Base-by-base conservation (phyloP, 35 echinoderm and acorn worm species). In the Ptychodera flava region DNA sequence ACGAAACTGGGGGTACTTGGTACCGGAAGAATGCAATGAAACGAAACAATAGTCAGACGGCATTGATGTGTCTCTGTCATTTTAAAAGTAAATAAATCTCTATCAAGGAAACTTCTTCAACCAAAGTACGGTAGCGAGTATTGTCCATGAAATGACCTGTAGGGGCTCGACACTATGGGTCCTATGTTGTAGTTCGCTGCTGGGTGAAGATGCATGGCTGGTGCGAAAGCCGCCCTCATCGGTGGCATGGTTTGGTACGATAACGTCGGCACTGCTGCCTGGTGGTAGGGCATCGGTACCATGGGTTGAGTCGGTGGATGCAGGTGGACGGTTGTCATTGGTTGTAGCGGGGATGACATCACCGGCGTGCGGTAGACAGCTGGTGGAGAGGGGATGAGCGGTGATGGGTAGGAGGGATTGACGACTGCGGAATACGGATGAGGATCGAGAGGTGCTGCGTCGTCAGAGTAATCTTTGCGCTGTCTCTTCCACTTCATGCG, bases 401-500 rank as follows among this genome's bases (percentile, higher is more conserved):
- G 45, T 12, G 45, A 64, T 64, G 45, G 6, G 22, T 64, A 22
- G 6, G 22, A 12, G 6, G 45, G 22, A 64, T 64, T 64, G 45
- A n/a, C n/a, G n/a, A n/a, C n/a, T n/a, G n/a, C n/a, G n/a, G n/a
- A n/a, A n/a, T n/a, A n/a, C n/a, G n/a, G n/a, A n/a, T n/a, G n/a
- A n/a, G n/a, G n/a, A n/a, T n/a, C n/a, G n/a, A n/a, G n/a, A n/a
- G n/a, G n/a, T n/a, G n/a, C n/a, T n/a, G n/a, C n/a, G n/a, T n/a
- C n/a, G n/a, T n/a, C n/a, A 12, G 45, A 64, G 22, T 64, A 6
- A 64, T 64, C 45, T 64, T 64, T 64, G 45, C 45, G 45, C 22
- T 88, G 86, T 27, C 86, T 77, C 37, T 88, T 88, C 86, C 86
- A 88, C 16, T 79, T 79, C 86, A 88, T 88, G 15, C 86, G 77